These are phyloP conservation scores for Tiphia femorata DNA, from an alignment of 2,888 invertebrate genomes.

Conservation along the genomic window DNA sequence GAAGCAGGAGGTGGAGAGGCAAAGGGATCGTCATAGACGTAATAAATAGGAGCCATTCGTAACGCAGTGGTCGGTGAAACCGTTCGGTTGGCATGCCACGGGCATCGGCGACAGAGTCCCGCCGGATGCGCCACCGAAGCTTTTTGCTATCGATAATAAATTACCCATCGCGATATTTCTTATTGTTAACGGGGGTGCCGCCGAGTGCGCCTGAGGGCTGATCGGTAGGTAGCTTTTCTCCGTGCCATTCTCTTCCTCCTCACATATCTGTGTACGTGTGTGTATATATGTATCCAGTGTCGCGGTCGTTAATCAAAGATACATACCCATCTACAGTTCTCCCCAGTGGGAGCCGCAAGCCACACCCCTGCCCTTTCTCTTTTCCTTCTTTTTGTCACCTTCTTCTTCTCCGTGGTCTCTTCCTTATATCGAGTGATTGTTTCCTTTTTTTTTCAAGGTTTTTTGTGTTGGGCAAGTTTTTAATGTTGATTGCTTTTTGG, in stretches of 20 bases:
- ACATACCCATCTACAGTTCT: constrained; percentile 32
- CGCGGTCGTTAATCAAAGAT: constrained; percentile 62
- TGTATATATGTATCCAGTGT: constrained; percentile 44
- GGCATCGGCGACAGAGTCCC: constrained; percentile 26
- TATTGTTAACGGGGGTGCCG: constrained; percentile 60
- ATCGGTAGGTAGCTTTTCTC: too few species aligned
- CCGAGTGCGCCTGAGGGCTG: constrained; percentile 64
- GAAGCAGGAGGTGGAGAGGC: too few species aligned
- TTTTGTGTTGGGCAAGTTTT: neutral
- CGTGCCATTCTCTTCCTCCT: constrained; percentile 29
- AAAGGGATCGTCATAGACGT: constrained; percentile 45
- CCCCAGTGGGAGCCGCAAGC: constrained; percentile 19
- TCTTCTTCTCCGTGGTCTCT: neutral
- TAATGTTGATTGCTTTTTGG: neutral
- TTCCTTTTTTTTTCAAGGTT: neutral
- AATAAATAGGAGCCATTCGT: constrained; percentile 63
- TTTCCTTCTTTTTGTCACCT: neutral
- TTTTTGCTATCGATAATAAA: constrained; percentile 66
- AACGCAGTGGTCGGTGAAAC: constrained; percentile 47
- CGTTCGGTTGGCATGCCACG: constrained; percentile 26
- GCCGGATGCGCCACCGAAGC: constrained; percentile 43
- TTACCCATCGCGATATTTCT: constrained; percentile 66
- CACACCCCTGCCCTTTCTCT: constrained; percentile 26
- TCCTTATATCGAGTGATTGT: neutral
- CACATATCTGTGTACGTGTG: constrained; percentile 23